Conservation (phyloP, 2,797 vertebrate species). For the Peromyscus melanophrys region DNA sequence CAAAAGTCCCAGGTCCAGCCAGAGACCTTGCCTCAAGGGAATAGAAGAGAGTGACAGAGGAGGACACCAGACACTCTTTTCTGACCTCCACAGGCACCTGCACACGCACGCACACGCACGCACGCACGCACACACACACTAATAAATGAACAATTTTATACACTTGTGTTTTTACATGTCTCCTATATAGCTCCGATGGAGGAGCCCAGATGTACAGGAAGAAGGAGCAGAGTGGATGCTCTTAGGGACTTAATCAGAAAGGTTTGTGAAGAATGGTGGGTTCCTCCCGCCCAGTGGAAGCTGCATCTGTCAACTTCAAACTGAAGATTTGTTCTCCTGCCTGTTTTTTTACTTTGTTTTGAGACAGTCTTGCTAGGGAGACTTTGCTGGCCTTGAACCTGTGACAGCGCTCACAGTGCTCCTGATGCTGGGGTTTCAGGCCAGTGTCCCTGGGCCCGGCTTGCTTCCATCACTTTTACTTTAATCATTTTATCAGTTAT, state of each 20-base stretch:
- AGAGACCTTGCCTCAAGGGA: not conserved
- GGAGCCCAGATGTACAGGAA: not conserved
- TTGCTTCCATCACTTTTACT: not conserved
- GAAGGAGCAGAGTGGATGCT: too few species aligned
- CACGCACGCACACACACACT: not conserved
- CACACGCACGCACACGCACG: too few species aligned
- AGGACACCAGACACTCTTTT: not conserved
- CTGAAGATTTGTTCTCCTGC: not conserved
- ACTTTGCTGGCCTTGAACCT: not conserved
- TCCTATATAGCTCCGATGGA: not conserved
- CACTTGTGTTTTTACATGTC: not conserved
- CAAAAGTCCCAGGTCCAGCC: not conserved
- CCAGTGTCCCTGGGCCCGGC: too few species aligned
- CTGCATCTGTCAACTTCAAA: not conserved
- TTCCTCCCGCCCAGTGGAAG: not conserved
- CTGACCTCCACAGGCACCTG: not conserved
- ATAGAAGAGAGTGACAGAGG: not conserved
- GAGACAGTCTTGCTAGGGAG: not conserved
- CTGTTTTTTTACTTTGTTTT: not conserved
- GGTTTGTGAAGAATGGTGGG: not conserved
- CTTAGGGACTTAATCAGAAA: not conserved
- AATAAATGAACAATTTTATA: not conserved
- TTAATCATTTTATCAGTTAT: not conserved
- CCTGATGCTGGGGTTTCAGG: not conserved
- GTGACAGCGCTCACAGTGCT: accelerated